A percentile compares a stretch with the other conserved stretches of the same genome.
Evolutionary conservation across 2,888 invertebrate genomes (phyloP).

Genomic region (Macaria notata): DNA sequence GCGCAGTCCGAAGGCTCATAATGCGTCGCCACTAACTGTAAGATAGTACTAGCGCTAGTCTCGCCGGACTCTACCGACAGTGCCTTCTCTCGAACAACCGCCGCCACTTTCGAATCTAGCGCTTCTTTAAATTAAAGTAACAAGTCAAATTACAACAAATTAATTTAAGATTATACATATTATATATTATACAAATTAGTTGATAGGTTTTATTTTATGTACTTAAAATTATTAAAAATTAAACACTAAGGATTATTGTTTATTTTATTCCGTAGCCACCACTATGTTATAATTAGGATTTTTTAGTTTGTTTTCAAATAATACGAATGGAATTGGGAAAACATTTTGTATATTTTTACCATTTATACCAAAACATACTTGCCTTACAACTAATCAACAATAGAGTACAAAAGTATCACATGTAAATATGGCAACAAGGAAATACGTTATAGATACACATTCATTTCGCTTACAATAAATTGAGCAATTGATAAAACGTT

Average conservation of each 20-base stretch:
- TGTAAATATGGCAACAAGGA: no score
- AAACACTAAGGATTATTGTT: slow-evolving; percentile 60
- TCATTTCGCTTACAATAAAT: no score
- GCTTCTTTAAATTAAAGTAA: slow-evolving; percentile 71
- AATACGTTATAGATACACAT: no score
- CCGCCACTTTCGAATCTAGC: slow-evolving; percentile 70
- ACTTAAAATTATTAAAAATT: slow-evolving; percentile 82
- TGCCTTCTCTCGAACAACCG: slow-evolving; percentile 73
- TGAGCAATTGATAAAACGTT: no score
- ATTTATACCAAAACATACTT: no score
- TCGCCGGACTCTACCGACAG: slow-evolving; percentile 55
- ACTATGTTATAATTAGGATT: not conserved
- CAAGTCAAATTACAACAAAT: slow-evolving; percentile 81
- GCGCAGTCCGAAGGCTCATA: no score
- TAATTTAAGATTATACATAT: slow-evolving; percentile 82
- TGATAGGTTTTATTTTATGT: slow-evolving; percentile 81
- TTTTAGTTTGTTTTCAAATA: no score
- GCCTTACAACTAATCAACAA: no score
- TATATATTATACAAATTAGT: slow-evolving; percentile 82
- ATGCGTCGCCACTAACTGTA: slow-evolving; percentile 76
- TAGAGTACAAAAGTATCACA: no score
- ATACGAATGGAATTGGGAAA: no score
- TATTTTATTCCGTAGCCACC: slow-evolving; percentile 26
- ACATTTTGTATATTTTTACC: no score
- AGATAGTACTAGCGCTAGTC: slow-evolving; percentile 74